Conservation (phyloP, 2,797 vertebrate species). For the Hirundo rustica region DNA sequence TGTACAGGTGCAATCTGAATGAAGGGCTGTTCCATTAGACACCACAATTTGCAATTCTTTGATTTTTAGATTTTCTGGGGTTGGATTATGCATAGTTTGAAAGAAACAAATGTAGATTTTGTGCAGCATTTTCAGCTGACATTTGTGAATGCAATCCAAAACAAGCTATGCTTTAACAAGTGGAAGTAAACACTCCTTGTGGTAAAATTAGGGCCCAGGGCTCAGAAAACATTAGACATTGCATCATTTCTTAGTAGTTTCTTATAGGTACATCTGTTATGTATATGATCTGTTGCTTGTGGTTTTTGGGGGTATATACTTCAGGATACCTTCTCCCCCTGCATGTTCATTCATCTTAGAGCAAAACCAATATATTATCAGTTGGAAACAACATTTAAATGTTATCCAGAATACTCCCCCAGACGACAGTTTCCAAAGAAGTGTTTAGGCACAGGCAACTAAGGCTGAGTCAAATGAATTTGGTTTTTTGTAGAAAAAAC, state of each 20-base stretch:
- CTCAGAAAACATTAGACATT: neutral
- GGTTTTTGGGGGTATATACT: neutral
- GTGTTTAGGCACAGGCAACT: neutral
- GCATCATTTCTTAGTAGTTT: neutral
- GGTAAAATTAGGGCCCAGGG: neutral
- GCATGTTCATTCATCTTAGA: neutral
- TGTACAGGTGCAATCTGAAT: neutral
- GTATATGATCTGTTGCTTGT: neutral
- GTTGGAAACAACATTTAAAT: neutral
- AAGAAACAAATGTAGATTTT: neutral
- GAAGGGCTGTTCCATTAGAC: neutral
- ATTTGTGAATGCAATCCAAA: neutral
- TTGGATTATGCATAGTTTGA: neutral
- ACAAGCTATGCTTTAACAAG: neutral
- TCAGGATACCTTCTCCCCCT: neutral
- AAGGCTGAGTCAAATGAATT: neutral
- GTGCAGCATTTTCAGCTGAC: neutral
- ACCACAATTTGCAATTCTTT: neutral
- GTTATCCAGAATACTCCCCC: accelerated
- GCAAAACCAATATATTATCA: neutral
- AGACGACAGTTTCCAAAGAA: neutral
- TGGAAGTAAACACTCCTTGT: neutral
- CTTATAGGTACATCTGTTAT: neutral
- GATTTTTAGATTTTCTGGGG: neutral
- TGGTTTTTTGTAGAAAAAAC: accelerated